A percentile compares a stretch with the other conserved stretches of the same genome.
These are phyloP conservation scores for Abrostola triplasia DNA, from an alignment of 2,888 invertebrate genomes.

Conservation along the genomic window DNA sequence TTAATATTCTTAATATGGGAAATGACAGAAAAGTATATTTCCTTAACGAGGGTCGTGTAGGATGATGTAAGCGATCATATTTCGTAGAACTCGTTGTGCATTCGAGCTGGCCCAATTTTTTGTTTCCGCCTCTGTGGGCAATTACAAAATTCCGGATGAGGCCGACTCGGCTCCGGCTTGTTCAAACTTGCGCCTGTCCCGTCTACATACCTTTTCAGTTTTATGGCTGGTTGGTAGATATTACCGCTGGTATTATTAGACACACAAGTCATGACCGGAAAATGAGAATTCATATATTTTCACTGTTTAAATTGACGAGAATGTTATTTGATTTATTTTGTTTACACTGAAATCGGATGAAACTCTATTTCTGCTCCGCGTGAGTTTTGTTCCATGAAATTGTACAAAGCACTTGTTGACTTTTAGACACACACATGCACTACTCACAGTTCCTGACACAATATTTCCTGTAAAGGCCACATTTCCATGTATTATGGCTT, in stretches of 20 bases:
- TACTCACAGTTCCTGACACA: slow-evolving; percentile 5
- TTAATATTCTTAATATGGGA: slow-evolving; percentile 52
- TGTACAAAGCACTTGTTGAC: not conserved
- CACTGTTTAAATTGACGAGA: not conserved
- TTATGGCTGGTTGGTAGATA: slow-evolving; percentile 6
- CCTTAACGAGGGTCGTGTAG: slow-evolving; percentile 47
- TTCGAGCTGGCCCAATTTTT: slow-evolving; percentile 63
- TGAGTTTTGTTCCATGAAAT: not conserved
- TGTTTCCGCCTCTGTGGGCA: slow-evolving; percentile 63
- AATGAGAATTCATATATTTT: not conserved
- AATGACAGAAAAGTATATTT: slow-evolving; percentile 46
- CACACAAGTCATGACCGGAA: not conserved
- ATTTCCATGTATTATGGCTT: slow-evolving; percentile 3
- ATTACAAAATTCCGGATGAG: slow-evolving; percentile 71
- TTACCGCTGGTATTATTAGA: slow-evolving; percentile 4
- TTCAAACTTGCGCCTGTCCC: slow-evolving; percentile 64
- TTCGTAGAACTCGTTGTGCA: slow-evolving; percentile 53
- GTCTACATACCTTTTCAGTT: slow-evolving; percentile 30
- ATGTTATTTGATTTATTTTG: slow-evolving; percentile 3
- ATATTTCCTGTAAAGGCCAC: slow-evolving; percentile 14
- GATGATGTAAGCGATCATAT: slow-evolving; percentile 55
- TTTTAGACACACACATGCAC: not conserved
- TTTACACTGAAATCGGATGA: not conserved
- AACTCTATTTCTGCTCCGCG: not conserved
- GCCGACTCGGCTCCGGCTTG: slow-evolving; percentile 57